Evolutionary conservation across 2,888 invertebrate genomes (phyloP), one percentile per base, ranked within the genome.

Genomic region (Theretra japonica): DNA sequence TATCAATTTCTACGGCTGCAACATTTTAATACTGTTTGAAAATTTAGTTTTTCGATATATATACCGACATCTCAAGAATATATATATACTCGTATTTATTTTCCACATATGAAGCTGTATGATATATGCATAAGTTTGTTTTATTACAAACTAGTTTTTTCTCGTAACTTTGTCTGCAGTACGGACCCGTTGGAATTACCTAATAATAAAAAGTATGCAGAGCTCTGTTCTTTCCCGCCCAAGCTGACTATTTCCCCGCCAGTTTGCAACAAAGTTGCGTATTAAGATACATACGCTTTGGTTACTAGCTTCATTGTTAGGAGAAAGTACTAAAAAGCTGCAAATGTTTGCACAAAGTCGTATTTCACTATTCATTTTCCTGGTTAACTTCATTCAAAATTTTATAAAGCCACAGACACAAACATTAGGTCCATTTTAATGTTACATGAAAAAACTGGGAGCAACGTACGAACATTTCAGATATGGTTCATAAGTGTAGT

Each of bases 151-250:
- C 48, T 48, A 48, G 33, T 17, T 65, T 65, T 65, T 65, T 21
- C 41, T 30, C 33, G 41, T n/a, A 62, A 62, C 62, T 41, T 62
- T 65, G 48, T 48, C 65, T 65, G 48, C 48, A 65, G 23, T 65
- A 17, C 23, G 23, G 41, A 48, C 19, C 17, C 21, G 5, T 17
- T 48, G 21, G 23, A 48, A 23, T 62, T 62, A 41, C 33, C 33
- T 21, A 62, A 62, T 11, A 57, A 57, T 57, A 57, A 57, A 57
- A 58, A 58, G 11, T 25, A 25, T 15, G 21, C 25, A 15, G 58
- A 17, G 23, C 25, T 25, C 5, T 2, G 28, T 25, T 58, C 25
- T 58, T 23, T 23, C 8, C 58, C 58, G 23, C 17, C 25, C 25
- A 25, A 7, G 58, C 58, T 23, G 8, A 1, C 58, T 15, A 41